Evolutionary conservation across 2,113 vertebrate species (phyloP).

Genomic region (Cercocebus atys): DNA sequence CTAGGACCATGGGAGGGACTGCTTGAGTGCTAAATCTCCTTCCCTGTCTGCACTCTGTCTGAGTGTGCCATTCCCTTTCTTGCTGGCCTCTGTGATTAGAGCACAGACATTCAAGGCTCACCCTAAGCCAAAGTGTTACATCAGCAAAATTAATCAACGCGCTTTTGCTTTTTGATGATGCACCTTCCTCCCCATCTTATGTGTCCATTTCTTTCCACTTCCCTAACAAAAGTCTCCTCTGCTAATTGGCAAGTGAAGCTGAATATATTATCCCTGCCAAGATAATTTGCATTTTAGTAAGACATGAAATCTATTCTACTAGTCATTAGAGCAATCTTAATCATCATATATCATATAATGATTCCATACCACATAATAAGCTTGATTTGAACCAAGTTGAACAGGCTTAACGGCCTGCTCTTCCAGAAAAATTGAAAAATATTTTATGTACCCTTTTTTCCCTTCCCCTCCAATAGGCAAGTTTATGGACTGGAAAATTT

Average conservation of each 20-base stretch:
- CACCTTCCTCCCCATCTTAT: not conserved
- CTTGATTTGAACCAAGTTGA: conserved; percentile 4
- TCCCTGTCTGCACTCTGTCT: not conserved
- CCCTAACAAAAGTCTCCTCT: not conserved
- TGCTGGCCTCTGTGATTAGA: not conserved
- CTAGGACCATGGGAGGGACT: not conserved
- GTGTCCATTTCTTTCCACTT: not conserved
- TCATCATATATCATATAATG: conserved; percentile 1
- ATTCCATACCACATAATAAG: conserved; percentile 15
- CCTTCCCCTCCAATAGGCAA: not conserved
- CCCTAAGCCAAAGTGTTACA: not conserved
- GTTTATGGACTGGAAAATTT: not conserved
- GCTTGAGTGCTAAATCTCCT: not conserved
- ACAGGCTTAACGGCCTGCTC: not conserved
- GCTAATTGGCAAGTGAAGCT: not conserved
- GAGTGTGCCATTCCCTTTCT: not conserved
- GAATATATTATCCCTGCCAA: conserved; percentile 15
- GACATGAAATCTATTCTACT: conserved; percentile 42
- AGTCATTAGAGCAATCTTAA: conserved; percentile 21
- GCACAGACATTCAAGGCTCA: not conserved
- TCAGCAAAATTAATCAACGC: not conserved
- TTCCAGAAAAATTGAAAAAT: not conserved
- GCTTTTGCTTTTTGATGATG: not conserved
- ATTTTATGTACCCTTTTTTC: not conserved
- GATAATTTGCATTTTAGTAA: conserved; percentile 59